Conservation (phyloP, 2,888 invertebrate species). For the Philhelius pedissequus region DNA sequence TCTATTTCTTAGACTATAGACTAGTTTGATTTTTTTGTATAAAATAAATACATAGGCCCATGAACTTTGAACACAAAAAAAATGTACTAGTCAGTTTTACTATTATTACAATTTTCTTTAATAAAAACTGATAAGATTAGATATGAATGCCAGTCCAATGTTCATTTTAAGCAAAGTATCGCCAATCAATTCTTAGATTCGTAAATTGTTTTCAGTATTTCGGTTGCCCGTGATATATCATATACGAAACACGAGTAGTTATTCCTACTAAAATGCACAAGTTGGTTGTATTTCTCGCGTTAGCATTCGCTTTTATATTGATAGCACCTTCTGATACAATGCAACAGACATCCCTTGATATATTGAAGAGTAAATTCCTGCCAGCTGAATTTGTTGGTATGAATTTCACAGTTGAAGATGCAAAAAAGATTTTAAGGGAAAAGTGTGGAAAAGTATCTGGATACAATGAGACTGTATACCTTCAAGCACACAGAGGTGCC, state of each 20-base stretch:
- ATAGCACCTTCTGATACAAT: conserved; percentile 34
- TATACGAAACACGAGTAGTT: too few species aligned
- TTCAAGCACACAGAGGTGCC: conserved; percentile 79
- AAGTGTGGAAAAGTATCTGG: conserved; percentile 85
- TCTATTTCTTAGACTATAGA: too few species aligned
- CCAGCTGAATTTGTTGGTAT: conserved; percentile 74
- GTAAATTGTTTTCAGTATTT: conserved; percentile 3
- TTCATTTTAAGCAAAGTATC: background rate
- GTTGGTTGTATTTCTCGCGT: conserved; percentile 10
- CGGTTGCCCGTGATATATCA: background rate
- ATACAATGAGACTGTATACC: conserved; percentile 80
- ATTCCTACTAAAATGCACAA: conserved; percentile 23
- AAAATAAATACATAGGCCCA: too few species aligned
- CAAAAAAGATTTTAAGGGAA: conserved; percentile 81
- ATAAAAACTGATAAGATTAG: conserved; percentile 48
- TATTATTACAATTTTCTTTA: background rate
- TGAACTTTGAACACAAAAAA: too few species aligned
- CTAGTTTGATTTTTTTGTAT: too few species aligned
- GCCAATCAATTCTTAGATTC: background rate
- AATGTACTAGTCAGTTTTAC: too few species aligned
- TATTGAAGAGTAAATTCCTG: conserved; percentile 73
- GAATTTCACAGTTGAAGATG: conserved; percentile 79
- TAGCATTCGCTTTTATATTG: conserved; percentile 12
- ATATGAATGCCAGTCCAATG: conserved; percentile 47
- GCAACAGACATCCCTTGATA: conserved; percentile 70